Evolutionary conservation across 2,797 vertebrate species (phyloP).

Genomic region (Cetoscarus ocellatus): DNA sequence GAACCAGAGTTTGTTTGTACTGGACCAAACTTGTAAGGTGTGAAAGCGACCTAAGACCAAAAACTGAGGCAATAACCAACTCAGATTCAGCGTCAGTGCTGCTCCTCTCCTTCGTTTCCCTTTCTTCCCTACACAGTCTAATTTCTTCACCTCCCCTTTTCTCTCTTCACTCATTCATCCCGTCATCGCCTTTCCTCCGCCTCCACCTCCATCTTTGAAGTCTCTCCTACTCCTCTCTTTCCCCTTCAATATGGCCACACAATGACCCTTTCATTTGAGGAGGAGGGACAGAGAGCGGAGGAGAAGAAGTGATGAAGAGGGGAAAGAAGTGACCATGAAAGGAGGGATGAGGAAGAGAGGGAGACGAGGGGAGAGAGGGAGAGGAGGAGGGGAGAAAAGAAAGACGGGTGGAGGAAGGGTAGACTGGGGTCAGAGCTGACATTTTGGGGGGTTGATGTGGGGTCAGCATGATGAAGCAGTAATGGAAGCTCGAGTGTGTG

Average conservation of each 20-base stretch:
- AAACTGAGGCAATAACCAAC: neutral
- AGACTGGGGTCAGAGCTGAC: constrained; percentile 69
- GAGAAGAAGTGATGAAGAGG: constrained; percentile 14
- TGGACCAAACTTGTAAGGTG: too few species aligned
- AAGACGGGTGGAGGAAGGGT: constrained; percentile 67
- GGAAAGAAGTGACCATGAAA: neutral
- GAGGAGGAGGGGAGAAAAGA: constrained; percentile 32
- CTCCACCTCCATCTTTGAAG: constrained; percentile 38
- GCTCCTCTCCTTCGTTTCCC: neutral
- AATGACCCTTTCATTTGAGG: constrained; percentile 52
- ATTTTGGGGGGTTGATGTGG: constrained; percentile 64
- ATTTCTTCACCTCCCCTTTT: constrained; percentile 14
- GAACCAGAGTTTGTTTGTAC: too few species aligned
- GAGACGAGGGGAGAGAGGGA: constrained; percentile 3
- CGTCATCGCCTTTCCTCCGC: constrained; percentile 28
- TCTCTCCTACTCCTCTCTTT: neutral
- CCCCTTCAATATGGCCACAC: constrained; percentile 27
- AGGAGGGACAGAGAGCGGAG: neutral
- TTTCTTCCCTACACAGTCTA: neutral
- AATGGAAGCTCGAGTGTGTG: constrained; percentile 66
- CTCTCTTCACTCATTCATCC: constrained; percentile 25
- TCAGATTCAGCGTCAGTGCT: neutral
- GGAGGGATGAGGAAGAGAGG: constrained; percentile 29
- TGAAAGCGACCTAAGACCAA: too few species aligned
- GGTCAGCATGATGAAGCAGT: constrained; percentile 81